Evolutionary conservation across 2,888 invertebrate genomes (phyloP), one percentile per base, ranked within the genome.

Genomic region (Idaea straminata): DNA sequence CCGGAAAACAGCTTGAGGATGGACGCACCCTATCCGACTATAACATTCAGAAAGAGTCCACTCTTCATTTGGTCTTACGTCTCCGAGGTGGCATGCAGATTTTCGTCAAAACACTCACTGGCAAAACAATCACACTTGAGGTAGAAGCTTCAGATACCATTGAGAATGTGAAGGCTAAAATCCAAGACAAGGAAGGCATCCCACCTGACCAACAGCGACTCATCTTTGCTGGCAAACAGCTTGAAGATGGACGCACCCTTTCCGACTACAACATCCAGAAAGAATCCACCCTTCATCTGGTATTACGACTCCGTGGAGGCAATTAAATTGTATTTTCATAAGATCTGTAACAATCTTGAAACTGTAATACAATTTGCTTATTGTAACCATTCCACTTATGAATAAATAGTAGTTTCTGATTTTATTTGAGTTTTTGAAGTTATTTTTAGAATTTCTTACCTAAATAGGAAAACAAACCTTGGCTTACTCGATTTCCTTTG

Each of bases 51-150:
- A 83, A 83, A 35, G 83, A 84, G 47, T 84, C 83, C 0, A 84
- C 83, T 0, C 74, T 84, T 0, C 83, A 84, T 38, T 64, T 83
- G 61, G 83, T 83, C 0, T 64, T 83, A 15, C 80, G 83, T 75
- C 77, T 83, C 0, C 74, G 83, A 36, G 82, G 82, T 66, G 82
- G 82, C 16, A 83, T 83, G 84, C 83, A 83, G 71, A 84, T 84
- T 34, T 84, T 83, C 57, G 84, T 84, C 0, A 84, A 84, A 61
- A 84, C 84, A 0, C 71, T 84, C 0, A 84, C 83, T 25, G 84
- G 84, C 0, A 84, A 84, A 60, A 25, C 25, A 25, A 25, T 25
- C 25, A 25, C 25, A 2, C 3, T 25, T 1, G 25, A 25, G 3
- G 25, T 25, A 2, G 25, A 25, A 25, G 25, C 25, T 2, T 25